Conservation (phyloP, 1,140 invertebrate genomes). For the Eriosoma lanigerum region DNA sequence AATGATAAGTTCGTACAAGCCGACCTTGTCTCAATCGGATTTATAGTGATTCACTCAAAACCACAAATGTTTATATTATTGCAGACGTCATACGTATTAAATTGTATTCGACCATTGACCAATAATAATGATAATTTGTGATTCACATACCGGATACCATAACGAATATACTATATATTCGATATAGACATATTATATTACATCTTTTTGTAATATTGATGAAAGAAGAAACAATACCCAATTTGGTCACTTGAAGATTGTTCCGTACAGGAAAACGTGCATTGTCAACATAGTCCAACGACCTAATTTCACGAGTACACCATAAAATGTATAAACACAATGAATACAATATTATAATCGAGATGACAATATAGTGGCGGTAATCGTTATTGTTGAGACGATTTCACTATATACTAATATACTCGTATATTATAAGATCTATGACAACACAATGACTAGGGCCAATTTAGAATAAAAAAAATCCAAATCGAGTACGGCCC, state of each 20-base stretch:
- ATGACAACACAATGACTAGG: not conserved
- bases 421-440: no score
- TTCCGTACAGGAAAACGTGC: not conserved
- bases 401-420: no score
- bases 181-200: not conserved
- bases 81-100: not conserved
- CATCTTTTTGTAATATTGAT: not conserved
- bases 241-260: not conserved
- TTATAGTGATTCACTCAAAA: not conserved
- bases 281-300: constrained; percentile 11
- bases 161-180: not conserved
- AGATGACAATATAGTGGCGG: not conserved
- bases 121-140: not conserved
- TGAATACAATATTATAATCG: not conserved
- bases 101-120: not conserved
- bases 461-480: not conserved
- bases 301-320: constrained; percentile 6
- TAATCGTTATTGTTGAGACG: not conserved
- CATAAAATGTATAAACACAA: not conserved
- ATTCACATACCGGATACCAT: not conserved
- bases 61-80: not conserved
- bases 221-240: constrained; percentile 19
- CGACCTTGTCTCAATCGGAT: not conserved
- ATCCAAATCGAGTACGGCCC: not conserved
- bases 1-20: not conserved